These are phyloP conservation scores for Bradypus variegatus DNA, from an alignment of 2,797 vertebrate genomes.

Conservation along the genomic window DNA sequence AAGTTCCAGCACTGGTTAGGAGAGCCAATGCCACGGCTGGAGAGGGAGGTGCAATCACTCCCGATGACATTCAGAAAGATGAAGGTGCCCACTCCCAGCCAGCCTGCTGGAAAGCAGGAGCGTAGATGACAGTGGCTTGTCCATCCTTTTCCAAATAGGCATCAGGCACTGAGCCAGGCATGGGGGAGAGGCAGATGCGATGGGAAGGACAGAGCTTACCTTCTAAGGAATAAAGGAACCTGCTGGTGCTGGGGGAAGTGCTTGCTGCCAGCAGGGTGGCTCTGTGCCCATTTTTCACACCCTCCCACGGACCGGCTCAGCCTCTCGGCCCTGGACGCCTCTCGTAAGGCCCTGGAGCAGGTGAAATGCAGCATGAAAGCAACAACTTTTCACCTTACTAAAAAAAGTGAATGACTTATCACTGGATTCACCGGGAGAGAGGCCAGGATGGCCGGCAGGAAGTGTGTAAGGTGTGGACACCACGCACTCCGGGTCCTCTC, in stretches of 20 bases:
- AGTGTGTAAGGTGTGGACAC: rapidly evolving
- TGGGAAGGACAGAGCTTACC: neutral
- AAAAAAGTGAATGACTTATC: rapidly evolving
- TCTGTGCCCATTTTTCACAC: rapidly evolving
- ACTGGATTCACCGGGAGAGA: rapidly evolving
- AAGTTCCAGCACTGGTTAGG: rapidly evolving
- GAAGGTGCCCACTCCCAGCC: neutral
- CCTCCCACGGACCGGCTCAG: neutral
- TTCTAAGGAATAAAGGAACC: neutral
- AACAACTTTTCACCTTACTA: rapidly evolving
- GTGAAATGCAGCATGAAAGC: rapidly evolving
- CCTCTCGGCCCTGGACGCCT: neutral
- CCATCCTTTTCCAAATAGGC: neutral
- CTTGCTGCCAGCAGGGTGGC: neutral
- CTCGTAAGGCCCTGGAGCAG: neutral
- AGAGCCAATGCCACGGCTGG: rapidly evolving
- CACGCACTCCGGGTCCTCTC: neutral
- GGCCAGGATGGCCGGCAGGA: rapidly evolving
- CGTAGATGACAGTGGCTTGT: rapidly evolving
- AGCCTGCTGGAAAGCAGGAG: neutral
- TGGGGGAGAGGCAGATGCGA: rapidly evolving
- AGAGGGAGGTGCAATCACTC: neutral
- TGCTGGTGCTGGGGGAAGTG: neutral
- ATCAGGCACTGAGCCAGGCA: rapidly evolving
- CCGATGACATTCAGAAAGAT: neutral